Base-by-base conservation (phyloP, 1,140 invertebrate genomes). In the Drosophila insularis region DNA sequence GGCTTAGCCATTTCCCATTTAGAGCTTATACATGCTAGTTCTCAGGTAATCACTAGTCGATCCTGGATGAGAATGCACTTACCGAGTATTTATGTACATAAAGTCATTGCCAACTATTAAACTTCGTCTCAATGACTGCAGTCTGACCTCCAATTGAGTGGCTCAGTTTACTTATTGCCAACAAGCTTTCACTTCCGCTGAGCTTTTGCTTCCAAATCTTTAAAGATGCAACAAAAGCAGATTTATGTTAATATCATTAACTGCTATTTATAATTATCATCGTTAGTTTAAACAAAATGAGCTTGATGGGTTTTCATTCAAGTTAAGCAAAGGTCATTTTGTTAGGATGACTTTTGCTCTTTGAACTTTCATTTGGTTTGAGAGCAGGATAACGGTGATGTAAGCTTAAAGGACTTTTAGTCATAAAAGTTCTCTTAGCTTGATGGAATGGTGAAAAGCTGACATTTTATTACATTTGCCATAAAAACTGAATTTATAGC, bases 91-190 rank as follows among this genome's bases (percentile, higher is more conserved):
- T 21, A 21, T 50, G 43, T 17, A 17, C 6, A 50, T 21, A 50
- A 50, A 50, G 43, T 50, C 43, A 50, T 50, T 50, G 43, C 43
- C 43, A 50, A 50, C 43, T 14, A 21, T 50, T 50, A 50, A 50
- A 50, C 43, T 50, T 50, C 2, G 19, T 19, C 43, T 50, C 19
- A 50, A 50, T n/a, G 43, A 50, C 17, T 50, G 8, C 10, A 50
- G 43, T 50, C 43, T 50, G 43, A 21, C 43, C 43, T 50, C 19
- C 17, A 21, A 11, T 50, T 21, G 3, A 50, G 43, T 50, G 43
- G 7, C 21, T 50, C 19, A 21, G 43, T 50, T 50, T 50, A 21
- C 17, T 21, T 50, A 21, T 11, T 19, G 21, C 19, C 11, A 7
- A 4, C 10, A 50, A 50, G 43, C 43, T 50, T 50, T 50, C 43